A percentile compares a stretch with the other conserved stretches of the same genome.
These are phyloP conservation scores for Margarornis squamiger DNA, from an alignment of 2,797 vertebrate genomes.

Conservation along the genomic window DNA sequence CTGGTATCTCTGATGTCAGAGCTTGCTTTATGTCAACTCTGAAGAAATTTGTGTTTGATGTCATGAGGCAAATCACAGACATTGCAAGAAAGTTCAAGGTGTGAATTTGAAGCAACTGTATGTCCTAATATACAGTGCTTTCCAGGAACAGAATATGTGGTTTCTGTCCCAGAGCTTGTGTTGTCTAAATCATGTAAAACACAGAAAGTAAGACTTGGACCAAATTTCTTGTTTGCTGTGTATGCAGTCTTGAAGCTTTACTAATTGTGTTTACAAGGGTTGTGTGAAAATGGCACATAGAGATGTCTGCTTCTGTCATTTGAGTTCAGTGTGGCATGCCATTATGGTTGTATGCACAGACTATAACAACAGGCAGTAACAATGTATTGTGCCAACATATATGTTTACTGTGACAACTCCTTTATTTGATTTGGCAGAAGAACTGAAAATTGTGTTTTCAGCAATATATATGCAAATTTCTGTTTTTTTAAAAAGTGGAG, in stretches of 20 bases:
- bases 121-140: background rate
- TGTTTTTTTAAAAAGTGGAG: background rate
- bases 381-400: background rate
- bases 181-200: background rate
- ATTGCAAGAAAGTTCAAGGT: background rate
- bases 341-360: background rate
- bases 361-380: background rate
- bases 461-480: background rate
- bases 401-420: background rate
- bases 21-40: background rate
- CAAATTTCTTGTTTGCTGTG: background rate
- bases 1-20: background rate
- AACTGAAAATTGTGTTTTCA: background rate
- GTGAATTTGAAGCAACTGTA: background rate
- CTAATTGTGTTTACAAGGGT: background rate
- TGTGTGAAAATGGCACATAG: background rate
- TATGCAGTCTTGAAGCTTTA: background rate
- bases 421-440: slow-evolving; percentile 1
- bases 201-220: background rate
- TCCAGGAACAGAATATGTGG: background rate
- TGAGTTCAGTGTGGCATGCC: background rate
- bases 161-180: background rate
- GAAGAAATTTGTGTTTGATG: background rate
- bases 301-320: background rate
- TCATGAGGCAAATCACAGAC: background rate